Conservation (phyloP, 2,797 vertebrate species). For the Eulemur mongoz region DNA sequence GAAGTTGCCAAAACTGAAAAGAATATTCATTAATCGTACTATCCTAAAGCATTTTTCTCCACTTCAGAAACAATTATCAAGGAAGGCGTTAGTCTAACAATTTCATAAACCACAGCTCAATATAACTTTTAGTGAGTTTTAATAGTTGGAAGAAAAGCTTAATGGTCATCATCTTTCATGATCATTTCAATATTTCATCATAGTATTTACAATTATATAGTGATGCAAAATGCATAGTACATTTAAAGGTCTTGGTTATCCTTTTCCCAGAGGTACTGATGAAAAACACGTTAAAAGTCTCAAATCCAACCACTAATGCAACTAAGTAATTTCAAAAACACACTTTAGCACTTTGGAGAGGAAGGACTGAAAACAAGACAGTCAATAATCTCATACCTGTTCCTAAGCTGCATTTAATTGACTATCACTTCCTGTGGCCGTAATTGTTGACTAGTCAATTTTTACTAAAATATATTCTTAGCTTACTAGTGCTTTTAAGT, state of each 20-base stretch:
- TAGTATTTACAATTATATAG: constrained; percentile 89
- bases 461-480: constrained; percentile 69
- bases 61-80: constrained; percentile 88
- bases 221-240: constrained; percentile 89
- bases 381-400: constrained; percentile 87
- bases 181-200: constrained; percentile 92
- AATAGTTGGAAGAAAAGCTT: constrained; percentile 86
- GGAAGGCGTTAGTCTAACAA: constrained; percentile 91
- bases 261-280: constrained; percentile 85
- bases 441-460: constrained; percentile 77
- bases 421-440: constrained; percentile 80
- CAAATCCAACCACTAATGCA: constrained; percentile 88
- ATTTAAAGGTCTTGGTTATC: constrained; percentile 89
- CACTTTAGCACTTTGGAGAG: constrained; percentile 86
- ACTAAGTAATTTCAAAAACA: constrained; percentile 85
- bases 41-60: constrained; percentile 85
- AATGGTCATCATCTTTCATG: constrained; percentile 89
- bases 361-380: constrained; percentile 81
- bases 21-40: constrained; percentile 86
- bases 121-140: constrained; percentile 83
- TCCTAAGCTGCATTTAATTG: constrained; percentile 82
- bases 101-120: constrained; percentile 87
- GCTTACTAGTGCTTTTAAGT: constrained; percentile 73
- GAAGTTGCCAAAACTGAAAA: constrained; percentile 80
- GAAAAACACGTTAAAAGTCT: constrained; percentile 90